Base-by-base conservation (phyloP, 1,140 invertebrate species). In the Manduca sexta region DNA sequence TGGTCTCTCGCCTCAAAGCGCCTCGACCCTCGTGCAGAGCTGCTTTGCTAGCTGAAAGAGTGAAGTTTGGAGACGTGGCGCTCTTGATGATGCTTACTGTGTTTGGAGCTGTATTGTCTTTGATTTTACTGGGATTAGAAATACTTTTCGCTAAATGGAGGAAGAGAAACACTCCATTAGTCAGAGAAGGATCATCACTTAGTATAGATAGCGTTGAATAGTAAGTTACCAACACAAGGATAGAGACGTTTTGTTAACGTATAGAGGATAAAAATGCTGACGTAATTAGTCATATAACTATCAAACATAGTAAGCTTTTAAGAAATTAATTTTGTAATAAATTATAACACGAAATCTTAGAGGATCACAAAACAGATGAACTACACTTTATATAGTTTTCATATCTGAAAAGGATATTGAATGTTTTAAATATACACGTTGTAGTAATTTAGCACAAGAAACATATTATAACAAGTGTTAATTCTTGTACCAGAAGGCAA, bases 1-100 rank as follows among this genome's bases (percentile, higher is more conserved):
- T 73, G 1, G 50, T 79, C 0, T 56, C 48, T 0, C 64, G 63
- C 0, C 55, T 76, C 10, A 51, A 58, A n/a, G 55, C 68, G 2
- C 52, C 45, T 8, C 62, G 74, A n/a, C 74, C 76, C 1, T 62
- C 69, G 0, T 83, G 79, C 50, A 58, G 69, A 38, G 63, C 73
- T 0, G 59, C 76, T 0, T 47, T 83, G 3, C 53, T 83, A 12
- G 79, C 79, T 39, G 79, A 83, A 55, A 59, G 70, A 48, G 79
- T 83, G 2, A 81, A 75, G 10, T 60, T 79, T 15, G 51, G 59
- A 15, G 79, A 83, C 40, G 49, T 83, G 0, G 49, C 62, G 1
- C 66, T 75, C 0, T 37, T 72, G 6, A 29, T 81, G 10, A 31
- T 53, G 4, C 10, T 73, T 0, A 69, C 67, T 7, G 12, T 60